phyloP scores from a whole-genome alignment of 2,888 invertebrate genomes.

The Pheosia gnoma region DNA sequence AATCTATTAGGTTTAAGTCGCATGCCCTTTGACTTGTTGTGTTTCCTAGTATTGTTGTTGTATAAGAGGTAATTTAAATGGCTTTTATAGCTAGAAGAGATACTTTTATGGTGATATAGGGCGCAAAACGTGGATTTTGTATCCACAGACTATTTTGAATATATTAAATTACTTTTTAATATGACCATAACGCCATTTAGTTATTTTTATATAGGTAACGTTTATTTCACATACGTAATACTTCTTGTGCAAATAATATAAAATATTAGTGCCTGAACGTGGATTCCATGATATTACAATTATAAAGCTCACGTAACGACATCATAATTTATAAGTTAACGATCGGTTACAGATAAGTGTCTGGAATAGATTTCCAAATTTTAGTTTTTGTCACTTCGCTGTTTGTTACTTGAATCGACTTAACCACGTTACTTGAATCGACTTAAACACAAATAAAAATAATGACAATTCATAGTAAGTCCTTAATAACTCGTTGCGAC shows the following conservation, averaged over 20 bases:
- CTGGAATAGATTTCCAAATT: too few species aligned
- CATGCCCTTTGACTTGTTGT: slow-evolving; percentile 75
- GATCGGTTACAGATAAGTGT: slow-evolving; percentile 39
- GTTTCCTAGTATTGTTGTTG: slow-evolving; percentile 42
- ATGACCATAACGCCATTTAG: neutral
- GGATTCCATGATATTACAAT: slow-evolving; percentile 41
- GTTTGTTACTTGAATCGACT: too few species aligned
- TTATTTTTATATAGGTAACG: neutral
- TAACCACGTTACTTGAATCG: too few species aligned
- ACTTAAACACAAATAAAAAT: too few species aligned
- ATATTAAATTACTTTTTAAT: neutral
- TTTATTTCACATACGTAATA: slow-evolving; percentile 11
- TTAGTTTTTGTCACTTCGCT: too few species aligned
- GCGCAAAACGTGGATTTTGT: too few species aligned
- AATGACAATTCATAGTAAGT: too few species aligned
- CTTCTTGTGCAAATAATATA: slow-evolving; percentile 30
- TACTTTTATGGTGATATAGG: neutral
- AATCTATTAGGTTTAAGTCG: slow-evolving; percentile 74
- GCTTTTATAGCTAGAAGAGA: neutral
- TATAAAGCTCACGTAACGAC: slow-evolving; percentile 41
- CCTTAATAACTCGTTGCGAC: too few species aligned
- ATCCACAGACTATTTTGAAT: neutral
- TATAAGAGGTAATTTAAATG: neutral
- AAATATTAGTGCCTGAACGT: slow-evolving; percentile 25
- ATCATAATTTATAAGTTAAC: slow-evolving; percentile 54